Evolutionary conservation across 2,888 invertebrate species (phyloP).

Genomic region (Slavum lentiscoides): DNA sequence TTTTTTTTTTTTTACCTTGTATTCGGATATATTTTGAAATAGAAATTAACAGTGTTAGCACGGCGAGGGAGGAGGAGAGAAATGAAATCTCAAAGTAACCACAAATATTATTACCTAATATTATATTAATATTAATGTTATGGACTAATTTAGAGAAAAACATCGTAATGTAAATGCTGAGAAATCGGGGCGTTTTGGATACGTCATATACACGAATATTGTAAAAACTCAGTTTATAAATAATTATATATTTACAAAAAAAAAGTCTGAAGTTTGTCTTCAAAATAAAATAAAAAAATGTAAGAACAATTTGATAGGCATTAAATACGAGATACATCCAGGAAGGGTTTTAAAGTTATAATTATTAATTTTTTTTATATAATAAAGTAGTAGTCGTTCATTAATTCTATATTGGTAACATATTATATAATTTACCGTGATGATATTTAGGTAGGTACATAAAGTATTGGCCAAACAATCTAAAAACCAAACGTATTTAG

Average conservation of each 20-base stretch:
- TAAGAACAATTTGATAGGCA: neutral
- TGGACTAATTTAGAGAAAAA: no score
- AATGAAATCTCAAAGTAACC: neutral
- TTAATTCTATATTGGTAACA: slow-evolving; percentile 37
- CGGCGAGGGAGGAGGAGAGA: neutral
- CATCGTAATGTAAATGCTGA: no score
- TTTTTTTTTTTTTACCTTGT: neutral
- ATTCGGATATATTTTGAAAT: neutral
- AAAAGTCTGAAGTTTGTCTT: no score
- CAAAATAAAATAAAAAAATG: neutral
- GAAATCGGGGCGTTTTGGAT: no score
- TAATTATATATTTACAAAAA: no score
- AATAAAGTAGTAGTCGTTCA: slow-evolving; percentile 26
- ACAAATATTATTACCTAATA: no score
- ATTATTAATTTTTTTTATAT: slow-evolving; percentile 1
- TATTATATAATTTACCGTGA: slow-evolving; percentile 14
- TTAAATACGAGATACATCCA: neutral
- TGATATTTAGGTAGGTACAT: slow-evolving; percentile 33
- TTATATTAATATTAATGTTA: no score
- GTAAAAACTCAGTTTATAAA: no score
- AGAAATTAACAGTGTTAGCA: neutral
- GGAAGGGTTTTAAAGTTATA: neutral
- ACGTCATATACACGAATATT: no score
- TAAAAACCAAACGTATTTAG: neutral
- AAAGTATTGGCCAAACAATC: slow-evolving; percentile 17